phyloP scores from a whole-genome alignment of 2,888 invertebrate species.

The Heliconius ismenius region DNA sequence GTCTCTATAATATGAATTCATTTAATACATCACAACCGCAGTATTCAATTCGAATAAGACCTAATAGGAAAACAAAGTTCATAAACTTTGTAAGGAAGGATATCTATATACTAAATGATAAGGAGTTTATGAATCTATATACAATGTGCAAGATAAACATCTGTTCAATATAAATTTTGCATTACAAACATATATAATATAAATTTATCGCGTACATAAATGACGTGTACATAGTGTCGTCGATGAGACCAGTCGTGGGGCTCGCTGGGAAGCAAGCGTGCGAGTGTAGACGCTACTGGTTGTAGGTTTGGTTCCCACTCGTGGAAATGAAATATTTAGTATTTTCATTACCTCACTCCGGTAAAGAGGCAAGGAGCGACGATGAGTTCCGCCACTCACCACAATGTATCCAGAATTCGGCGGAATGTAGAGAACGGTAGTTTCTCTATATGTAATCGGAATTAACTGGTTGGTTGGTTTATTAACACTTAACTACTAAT shows the following conservation, averaged over 20 bases:
- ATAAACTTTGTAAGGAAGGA: slow-evolving; percentile 13
- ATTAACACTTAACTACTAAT: too few relatives aligned
- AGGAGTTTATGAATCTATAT: not conserved
- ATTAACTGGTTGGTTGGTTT: too few relatives aligned
- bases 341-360: too few relatives aligned
- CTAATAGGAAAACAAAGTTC: slow-evolving; percentile 10
- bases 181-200: not conserved
- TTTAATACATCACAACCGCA: not conserved
- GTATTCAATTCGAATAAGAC: not conserved
- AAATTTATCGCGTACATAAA: not conserved
- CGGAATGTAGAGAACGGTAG: too few relatives aligned
- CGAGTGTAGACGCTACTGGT: too few relatives aligned
- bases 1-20: not conserved
- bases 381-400: too few relatives aligned
- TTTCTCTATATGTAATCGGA: too few relatives aligned
- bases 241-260: not conserved
- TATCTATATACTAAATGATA: slow-evolving; percentile 9
- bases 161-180: not conserved
- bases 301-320: not conserved
- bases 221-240: not conserved
- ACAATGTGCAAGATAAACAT: slow-evolving; percentile 7
- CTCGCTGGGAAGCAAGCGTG: too few relatives aligned
- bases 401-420: too few relatives aligned
- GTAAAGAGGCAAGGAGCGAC: too few relatives aligned
- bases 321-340: not conserved